These are phyloP conservation scores for Herminia tarsipennalis DNA, from an alignment of 2,888 invertebrate species.

Conservation along the genomic window DNA sequence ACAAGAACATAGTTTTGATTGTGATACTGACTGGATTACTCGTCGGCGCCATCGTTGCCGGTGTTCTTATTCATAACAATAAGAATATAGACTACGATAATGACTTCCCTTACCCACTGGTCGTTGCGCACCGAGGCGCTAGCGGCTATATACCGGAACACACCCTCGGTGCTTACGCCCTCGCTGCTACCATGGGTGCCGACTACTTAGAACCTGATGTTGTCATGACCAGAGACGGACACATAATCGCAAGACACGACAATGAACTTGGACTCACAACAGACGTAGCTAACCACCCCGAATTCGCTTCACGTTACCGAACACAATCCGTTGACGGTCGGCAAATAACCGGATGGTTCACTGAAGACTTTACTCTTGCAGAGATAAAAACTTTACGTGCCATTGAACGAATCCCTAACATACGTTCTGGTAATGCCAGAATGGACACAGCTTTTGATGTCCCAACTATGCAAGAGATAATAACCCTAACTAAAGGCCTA, in stretches of 20 bases:
- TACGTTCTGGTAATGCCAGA: conserved; percentile 71
- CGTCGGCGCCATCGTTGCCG: conserved; percentile 37
- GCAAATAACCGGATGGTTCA: conserved; percentile 69
- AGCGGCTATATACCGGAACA: conserved; percentile 79
- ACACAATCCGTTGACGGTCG: conserved; percentile 67
- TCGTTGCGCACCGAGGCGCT: conserved; percentile 76
- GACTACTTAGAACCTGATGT: conserved; percentile 79
- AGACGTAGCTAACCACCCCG: conserved; percentile 62
- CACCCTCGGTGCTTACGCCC: conserved; percentile 74
- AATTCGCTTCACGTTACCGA: conserved; percentile 66
- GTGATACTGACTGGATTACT: no score
- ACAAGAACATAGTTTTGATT: no score
- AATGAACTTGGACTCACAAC: conserved; percentile 73
- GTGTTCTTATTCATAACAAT: conserved; percentile 33
- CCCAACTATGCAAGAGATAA: conserved; percentile 76
- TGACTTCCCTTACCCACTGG: conserved; percentile 64
- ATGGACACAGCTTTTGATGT: conserved; percentile 67
- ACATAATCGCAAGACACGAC: conserved; percentile 74
- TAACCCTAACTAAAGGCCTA: conserved; percentile 71
- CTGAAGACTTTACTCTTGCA: conserved; percentile 75
- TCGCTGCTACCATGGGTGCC: conserved; percentile 75
- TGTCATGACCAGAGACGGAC: conserved; percentile 74
- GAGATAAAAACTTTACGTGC: conserved; percentile 73
- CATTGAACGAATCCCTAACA: conserved; percentile 69
- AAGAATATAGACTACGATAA: conserved; percentile 43